Conservation (phyloP, 1,140 invertebrate species). For the Littorina saxatilis region DNA sequence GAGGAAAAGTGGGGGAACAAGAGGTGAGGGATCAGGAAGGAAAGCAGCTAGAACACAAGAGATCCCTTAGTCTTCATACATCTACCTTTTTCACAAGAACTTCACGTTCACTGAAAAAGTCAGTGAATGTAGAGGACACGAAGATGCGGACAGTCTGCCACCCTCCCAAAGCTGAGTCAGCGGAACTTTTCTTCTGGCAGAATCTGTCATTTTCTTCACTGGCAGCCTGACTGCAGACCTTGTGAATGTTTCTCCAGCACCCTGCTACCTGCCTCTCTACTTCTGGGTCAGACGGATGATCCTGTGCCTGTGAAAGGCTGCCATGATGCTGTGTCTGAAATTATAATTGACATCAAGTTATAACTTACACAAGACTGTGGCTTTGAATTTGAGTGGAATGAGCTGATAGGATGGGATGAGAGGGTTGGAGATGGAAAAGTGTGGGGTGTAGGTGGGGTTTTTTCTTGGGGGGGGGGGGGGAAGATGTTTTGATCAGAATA, state of each 20-base stretch:
- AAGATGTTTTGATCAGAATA: too few relatives aligned
- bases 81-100: constrained; percentile 74
- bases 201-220: background rate
- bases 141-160: constrained; percentile 72
- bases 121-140: constrained; percentile 75
- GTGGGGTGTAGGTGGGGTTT: too few relatives aligned
- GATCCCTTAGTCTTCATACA: background rate
- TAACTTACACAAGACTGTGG: too few relatives aligned
- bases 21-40: too few relatives aligned
- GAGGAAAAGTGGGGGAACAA: too few relatives aligned
- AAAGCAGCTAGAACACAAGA: too few relatives aligned
- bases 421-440: too few relatives aligned
- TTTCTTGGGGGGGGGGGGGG: too few relatives aligned
- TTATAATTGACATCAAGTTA: too few relatives aligned
- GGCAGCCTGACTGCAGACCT: constrained; percentile 11
- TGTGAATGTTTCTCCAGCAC: background rate
- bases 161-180: constrained; percentile 26
- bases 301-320: background rate
- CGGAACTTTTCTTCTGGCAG: background rate
- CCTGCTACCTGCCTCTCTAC: background rate
- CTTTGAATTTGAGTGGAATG: too few relatives aligned
- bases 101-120: constrained; percentile 75
- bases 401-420: too few relatives aligned
- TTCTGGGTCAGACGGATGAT: constrained; percentile 9
- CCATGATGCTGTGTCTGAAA: background rate